Base-by-base conservation (phyloP, 2,113 vertebrate species). In the Parotia lawesii region DNA sequence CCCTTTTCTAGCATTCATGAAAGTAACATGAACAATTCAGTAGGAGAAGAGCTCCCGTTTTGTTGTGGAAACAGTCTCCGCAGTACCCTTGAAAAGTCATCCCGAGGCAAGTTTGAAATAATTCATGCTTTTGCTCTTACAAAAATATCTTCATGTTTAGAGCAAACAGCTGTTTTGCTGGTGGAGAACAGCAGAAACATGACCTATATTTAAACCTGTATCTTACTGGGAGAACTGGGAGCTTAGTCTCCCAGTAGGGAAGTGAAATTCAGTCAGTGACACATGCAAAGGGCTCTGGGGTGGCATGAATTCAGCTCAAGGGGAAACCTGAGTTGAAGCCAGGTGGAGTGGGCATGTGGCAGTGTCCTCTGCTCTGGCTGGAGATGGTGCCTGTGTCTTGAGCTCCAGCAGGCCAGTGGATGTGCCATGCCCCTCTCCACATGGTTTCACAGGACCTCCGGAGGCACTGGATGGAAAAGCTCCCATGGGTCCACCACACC, bases 21-120 rank as follows among this genome's bases (percentile, higher is more conserved):
- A 85, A 77, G 40, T 64, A 51, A 40, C 50, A 65, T 35, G 85
- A 93, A 53, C 88, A 51, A 44, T 86, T 94, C 71, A 95, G 58
- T 27, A 79, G 40, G 37, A 80, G 87, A 85, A 83, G 83, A 94
- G 75, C 18, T 95, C 75, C 65, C 0, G 0, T 83, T 94, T 86
- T 95, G 90, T 88, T 95, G 69, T 94, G 90, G 69, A 95, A 97
- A 95, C 90, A 77, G 44, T 64, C 84, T 85, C 79, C 0, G 0
- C 77, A 57, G 83, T 90, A 90, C 79, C 95, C 96, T 94, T 97
- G 89, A 93, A 85, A 93, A 90, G 87, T 90, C 69, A 94, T 92
- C 96, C 91, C 6, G 48, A 91, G 93, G 95, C 96, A 88, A 95
- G 51, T 78, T 74, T 93, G 91, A 87, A 93, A 95, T 96, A 83